Conservation (phyloP, 2,797 vertebrate genomes). For the Thamnophis elegans region DNA sequence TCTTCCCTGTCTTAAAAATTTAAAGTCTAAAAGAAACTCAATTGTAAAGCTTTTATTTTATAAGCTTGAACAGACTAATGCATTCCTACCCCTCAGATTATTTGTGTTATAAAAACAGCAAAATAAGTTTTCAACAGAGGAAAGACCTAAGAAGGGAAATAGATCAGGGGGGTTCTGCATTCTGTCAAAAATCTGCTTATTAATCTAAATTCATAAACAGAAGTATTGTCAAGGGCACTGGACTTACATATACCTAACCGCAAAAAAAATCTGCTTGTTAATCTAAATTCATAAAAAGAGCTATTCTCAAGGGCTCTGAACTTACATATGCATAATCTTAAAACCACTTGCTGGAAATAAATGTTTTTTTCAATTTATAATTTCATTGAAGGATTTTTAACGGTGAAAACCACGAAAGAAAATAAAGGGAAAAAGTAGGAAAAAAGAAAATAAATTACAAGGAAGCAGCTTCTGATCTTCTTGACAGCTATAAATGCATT, state of each 20-base stretch:
- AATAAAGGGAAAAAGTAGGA: not conserved
- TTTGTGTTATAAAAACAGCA: slow-evolving; percentile 3
- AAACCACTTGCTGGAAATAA: not conserved
- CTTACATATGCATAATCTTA: not conserved
- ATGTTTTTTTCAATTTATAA: not conserved
- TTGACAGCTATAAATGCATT: not conserved
- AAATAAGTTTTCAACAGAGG: slow-evolving; percentile 5
- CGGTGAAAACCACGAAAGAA: not conserved
- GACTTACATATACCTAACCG: not conserved
- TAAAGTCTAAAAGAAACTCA: not conserved
- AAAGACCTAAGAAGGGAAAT: not conserved
- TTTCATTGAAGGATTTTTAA: not conserved
- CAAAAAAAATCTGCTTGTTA: not conserved
- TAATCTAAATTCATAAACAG: not conserved
- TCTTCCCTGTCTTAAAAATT: not conserved
- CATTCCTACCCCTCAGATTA: not conserved
- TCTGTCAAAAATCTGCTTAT: not conserved
- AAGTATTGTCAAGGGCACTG: not conserved
- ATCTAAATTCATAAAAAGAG: not conserved
- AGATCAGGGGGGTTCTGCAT: not conserved
- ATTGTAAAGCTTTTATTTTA: slow-evolving; percentile 16
- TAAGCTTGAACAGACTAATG: not conserved
- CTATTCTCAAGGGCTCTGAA: not conserved
- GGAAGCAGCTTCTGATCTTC: not conserved
- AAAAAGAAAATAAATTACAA: not conserved